These are phyloP conservation scores for Hippocampus abdominalis DNA, from an alignment of 2,113 vertebrate genomes.

Conservation along the genomic window DNA sequence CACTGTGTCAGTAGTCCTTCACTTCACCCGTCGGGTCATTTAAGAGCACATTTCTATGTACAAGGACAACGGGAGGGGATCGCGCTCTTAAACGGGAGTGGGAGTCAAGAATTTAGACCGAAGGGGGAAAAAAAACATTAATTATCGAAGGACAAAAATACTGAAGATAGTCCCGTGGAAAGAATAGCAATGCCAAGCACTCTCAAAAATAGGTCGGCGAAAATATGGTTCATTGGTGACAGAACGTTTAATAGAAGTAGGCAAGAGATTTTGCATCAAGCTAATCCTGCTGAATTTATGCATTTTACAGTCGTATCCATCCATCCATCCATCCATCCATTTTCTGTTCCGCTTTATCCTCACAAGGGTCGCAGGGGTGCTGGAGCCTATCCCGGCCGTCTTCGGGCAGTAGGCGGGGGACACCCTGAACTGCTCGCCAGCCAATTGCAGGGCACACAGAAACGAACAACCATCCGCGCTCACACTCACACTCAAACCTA, in stretches of 20 bases:
- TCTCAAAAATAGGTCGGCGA: neutral
- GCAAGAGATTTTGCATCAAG: neutral
- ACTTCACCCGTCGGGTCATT: conserved; percentile 14
- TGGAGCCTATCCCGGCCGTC: too few relatives aligned
- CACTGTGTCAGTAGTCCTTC: conserved; percentile 17
- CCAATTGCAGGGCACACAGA: too few relatives aligned
- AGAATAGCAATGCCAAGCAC: neutral
- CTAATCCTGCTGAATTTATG: neutral
- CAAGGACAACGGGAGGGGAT: conserved; percentile 6
- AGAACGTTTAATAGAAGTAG: neutral
- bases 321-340: too few relatives aligned
- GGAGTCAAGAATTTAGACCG: conserved; percentile 5
- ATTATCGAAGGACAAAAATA: conserved; percentile 1
- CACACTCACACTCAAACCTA: too few relatives aligned
- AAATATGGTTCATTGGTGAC: neutral
- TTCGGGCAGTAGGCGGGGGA: too few relatives aligned
- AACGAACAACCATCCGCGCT: too few relatives aligned
- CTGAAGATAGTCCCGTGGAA: neutral
- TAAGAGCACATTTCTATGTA: conserved; percentile 14
- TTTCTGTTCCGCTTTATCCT: too few relatives aligned
- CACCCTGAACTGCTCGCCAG: too few relatives aligned
- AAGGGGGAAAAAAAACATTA: neutral
- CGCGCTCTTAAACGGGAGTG: neutral
- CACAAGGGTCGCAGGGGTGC: too few relatives aligned
- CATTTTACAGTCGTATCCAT: neutral